A percentile compares a stretch with the other conserved stretches of the same genome.
Evolutionary conservation across 2,888 invertebrate genomes (phyloP).

Genomic region (Alsophila aescularia): DNA sequence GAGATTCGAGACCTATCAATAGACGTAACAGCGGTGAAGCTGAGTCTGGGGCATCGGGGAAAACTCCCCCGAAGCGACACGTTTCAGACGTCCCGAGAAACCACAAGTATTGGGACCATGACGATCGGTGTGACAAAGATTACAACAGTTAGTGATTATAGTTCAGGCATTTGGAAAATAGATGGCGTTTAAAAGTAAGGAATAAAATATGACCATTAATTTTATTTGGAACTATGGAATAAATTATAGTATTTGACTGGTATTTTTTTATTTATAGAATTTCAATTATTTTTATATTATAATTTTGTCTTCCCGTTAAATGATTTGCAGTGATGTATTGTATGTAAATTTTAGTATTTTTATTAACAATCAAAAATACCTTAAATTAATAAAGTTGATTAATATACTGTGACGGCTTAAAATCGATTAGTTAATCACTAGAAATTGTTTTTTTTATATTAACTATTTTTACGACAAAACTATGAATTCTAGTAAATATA

Average conservation of each 20-base stretch:
- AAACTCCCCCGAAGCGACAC: slow-evolving; percentile 60
- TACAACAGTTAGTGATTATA: slow-evolving; percentile 70
- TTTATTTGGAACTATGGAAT: background rate
- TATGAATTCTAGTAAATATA: no score
- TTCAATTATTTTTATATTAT: background rate
- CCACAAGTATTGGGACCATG: slow-evolving; percentile 79
- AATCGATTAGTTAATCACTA: no score
- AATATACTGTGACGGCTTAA: no score
- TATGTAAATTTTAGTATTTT: no score
- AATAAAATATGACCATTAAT: background rate
- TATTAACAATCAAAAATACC: no score
- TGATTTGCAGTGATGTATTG: background rate
- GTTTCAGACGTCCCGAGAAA: slow-evolving; percentile 73
- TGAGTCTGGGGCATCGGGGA: slow-evolving; percentile 38
- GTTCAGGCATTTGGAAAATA: slow-evolving; percentile 6
- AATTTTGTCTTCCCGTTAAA: background rate
- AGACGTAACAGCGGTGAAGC: slow-evolving; percentile 62
- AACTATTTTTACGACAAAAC: no score
- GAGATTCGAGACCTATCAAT: slow-evolving; percentile 50
- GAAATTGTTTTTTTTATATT: no score
- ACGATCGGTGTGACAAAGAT: slow-evolving; percentile 76
- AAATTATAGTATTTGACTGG: background rate
- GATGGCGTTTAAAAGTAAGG: slow-evolving; percentile 12
- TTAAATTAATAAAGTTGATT: no score
- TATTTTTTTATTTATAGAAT: background rate